Evolutionary conservation across 1,140 invertebrate species (phyloP).

Genomic region (Drosophila varians): DNA sequence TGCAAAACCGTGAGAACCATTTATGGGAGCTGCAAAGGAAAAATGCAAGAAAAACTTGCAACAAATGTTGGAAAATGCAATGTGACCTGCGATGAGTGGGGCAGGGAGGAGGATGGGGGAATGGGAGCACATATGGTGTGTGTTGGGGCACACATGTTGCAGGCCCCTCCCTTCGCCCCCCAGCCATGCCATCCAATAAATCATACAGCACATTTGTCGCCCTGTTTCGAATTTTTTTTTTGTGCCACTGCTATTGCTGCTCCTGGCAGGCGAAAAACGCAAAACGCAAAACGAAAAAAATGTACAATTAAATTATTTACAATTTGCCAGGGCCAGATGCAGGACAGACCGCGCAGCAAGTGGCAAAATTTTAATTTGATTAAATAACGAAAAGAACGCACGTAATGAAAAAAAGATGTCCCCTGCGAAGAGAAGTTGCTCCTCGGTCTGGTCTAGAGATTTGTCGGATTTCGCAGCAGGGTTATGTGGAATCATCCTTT

Average conservation of each 20-base stretch:
- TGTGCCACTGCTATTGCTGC: slow-evolving; percentile 16
- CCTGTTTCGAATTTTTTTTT: slow-evolving; percentile 27
- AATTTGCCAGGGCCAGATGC: slow-evolving; percentile 51
- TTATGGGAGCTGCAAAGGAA: slow-evolving; percentile 71
- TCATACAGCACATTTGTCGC: slow-evolving; percentile 72
- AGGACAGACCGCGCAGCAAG: slow-evolving; percentile 45
- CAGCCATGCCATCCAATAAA: slow-evolving; percentile 47
- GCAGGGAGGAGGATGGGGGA: slow-evolving; percentile 19
- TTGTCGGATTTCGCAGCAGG: background rate
- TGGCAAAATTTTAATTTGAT: slow-evolving; percentile 58
- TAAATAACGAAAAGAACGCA: slow-evolving; percentile 44
- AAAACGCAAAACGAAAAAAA: too few relatives aligned
- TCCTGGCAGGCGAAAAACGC: slow-evolving; percentile 37
- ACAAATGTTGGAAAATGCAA: slow-evolving; percentile 75
- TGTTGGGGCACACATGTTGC: slow-evolving; percentile 60
- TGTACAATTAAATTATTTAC: slow-evolving; percentile 56
- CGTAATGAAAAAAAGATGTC: slow-evolving; percentile 13
- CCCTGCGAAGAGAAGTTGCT: slow-evolving; percentile 11
- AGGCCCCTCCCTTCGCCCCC: background rate
- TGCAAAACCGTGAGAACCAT: slow-evolving; percentile 78
- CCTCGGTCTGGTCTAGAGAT: background rate
- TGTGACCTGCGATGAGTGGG: slow-evolving; percentile 26
- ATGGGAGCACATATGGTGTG: slow-evolving; percentile 39
- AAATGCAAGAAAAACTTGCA: slow-evolving; percentile 74
- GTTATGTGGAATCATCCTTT: background rate